Evolutionary conservation across 1,140 invertebrate species (phyloP), one percentile per base, ranked within the genome.

Genomic region (Microplitis mediator): DNA sequence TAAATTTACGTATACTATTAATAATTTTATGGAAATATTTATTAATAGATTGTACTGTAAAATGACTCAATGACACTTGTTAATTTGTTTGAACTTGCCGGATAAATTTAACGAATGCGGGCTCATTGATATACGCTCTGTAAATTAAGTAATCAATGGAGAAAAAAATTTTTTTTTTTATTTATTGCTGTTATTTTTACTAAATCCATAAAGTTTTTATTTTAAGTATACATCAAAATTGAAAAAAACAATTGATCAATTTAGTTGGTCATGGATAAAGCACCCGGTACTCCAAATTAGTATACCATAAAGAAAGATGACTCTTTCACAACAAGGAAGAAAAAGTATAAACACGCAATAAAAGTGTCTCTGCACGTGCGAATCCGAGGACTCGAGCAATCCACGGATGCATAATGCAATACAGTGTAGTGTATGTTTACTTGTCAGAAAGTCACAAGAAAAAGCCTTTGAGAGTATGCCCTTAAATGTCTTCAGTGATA

Each of bases 381-480:
- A 71, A 71, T 71, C 39, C 61, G 51, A 71, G 69, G 51, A 14
- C 60, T 63, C 39, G 58, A 39, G 58, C 34, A 31, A 32, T 39
- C 31, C 56, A 36, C 32, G 9, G 56, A 72, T 73, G 62, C 72
- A 73, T 73, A 73, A 73, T 73, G 72, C 72, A 73, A 54, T 34
- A 35, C 14, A 50, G 34, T 45, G n/a, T 13, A 11, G 14, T 45
- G 6, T 11, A 45, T 6, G 35, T 32, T 34, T 34, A 52, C 69
- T 70, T 71, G 74, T 76, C 74, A 71, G 66, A 68, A 73, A 56
- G 16, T 63, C 51, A 34, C 4, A 64, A 76, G 68, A 74, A 71
- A 72, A 74, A 74, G 62, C 45, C 23, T 45, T 13, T 31, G 58
- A 50, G 51, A 9, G 50, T 68, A 66, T 75, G 62, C 66, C 73